Evolutionary conservation across 1,140 invertebrate genomes (phyloP).

Genomic region (Achroia grisella): DNA sequence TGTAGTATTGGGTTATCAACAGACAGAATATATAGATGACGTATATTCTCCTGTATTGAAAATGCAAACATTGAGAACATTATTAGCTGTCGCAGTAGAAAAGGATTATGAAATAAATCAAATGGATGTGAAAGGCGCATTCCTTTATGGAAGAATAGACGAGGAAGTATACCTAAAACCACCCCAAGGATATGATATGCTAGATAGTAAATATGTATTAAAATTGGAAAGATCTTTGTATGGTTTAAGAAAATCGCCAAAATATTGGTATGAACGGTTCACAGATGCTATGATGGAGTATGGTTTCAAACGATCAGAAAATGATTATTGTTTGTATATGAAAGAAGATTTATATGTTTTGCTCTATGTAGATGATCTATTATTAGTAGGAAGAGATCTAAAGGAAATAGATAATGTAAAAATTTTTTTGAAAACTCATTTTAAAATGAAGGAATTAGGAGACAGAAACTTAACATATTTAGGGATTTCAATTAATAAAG

Average conservation of each 20-base stretch:
- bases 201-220: conserved; percentile 1
- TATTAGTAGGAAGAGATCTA: not conserved
- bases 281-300: not conserved
- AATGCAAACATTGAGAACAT: not conserved
- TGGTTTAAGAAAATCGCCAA: conserved; percentile 3
- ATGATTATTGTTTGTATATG: conserved; percentile 5
- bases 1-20: no score
- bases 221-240: conserved; percentile 4
- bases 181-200: not conserved
- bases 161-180: conserved; percentile 3
- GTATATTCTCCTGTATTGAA: no score
- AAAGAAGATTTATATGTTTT: conserved; percentile 1
- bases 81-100: no score
- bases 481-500: no score
- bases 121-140: conserved; percentile 3
- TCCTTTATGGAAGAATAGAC: conserved; percentile 5
- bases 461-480: no score
- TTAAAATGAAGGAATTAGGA: no score
- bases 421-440: no score
- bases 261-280: conserved; percentile 4
- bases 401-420: not conserved
- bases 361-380: conserved; percentile 5
- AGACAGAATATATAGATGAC: no score
- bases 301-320: conserved; percentile 2
- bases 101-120: no score